These are phyloP conservation scores for Larimichthys polyactis DNA, from an alignment of 2,113 vertebrate species.

Conservation along the genomic window DNA sequence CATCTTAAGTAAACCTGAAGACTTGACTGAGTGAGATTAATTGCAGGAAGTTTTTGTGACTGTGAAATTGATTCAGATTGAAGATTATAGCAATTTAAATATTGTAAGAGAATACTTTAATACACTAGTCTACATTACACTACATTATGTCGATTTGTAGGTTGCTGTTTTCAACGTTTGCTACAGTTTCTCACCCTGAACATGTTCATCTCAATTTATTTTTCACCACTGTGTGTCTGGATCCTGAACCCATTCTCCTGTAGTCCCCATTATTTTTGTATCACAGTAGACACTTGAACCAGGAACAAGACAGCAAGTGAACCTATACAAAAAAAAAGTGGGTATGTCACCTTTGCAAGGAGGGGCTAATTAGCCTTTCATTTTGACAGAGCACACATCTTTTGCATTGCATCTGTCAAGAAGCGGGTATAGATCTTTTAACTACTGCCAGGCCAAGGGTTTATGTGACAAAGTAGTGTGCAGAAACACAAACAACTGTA, in stretches of 20 bases:
- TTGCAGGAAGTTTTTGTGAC: background rate
- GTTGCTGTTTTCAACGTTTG: background rate
- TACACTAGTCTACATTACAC: background rate
- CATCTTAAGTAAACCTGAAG: background rate
- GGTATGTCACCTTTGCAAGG: background rate
- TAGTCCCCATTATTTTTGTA: background rate
- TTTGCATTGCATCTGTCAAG: background rate
- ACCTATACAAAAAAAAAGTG: background rate
- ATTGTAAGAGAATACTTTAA: background rate
- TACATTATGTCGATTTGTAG: background rate
- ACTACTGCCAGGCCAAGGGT: background rate
- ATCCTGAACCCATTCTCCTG: background rate
- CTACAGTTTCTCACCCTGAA: background rate
- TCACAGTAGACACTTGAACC: background rate
- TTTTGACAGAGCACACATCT: background rate
- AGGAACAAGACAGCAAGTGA: background rate
- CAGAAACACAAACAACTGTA: background rate
- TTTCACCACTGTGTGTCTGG: background rate
- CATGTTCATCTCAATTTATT: background rate
- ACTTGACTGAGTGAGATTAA: background rate
- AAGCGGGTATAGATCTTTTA: background rate
- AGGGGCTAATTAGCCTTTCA: background rate
- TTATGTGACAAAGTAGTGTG: slow-evolving; percentile 2
- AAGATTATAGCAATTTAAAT: background rate
- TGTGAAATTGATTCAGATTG: background rate